A percentile compares a stretch with the other conserved stretches of the same genome.
These are phyloP conservation scores for Mylabris sibirica DNA, from an alignment of 2,888 invertebrate species.

Conservation along the genomic window DNA sequence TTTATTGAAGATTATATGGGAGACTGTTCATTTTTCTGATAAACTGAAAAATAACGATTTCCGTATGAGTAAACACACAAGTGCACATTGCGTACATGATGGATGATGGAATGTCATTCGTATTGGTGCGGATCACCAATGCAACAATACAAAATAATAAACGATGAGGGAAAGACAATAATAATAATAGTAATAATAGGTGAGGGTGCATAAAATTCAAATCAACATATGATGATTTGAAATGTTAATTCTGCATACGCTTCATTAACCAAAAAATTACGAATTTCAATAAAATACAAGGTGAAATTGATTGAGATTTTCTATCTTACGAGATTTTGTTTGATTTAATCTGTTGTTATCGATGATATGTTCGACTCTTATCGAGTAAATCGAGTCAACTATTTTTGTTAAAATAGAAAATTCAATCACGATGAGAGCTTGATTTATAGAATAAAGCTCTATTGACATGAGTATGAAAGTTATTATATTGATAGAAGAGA, in stretches of 20 bases:
- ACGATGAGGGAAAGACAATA: background rate
- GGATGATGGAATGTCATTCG: conserved; percentile 33
- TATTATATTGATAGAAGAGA: background rate
- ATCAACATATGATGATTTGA: conserved; percentile 24
- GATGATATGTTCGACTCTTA: background rate
- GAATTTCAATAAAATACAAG: conserved; percentile 36
- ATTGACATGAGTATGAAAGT: conserved; percentile 6
- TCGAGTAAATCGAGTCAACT: background rate
- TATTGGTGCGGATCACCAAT: conserved; percentile 35
- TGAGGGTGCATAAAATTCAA: conserved; percentile 38
- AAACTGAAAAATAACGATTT: conserved; percentile 45
- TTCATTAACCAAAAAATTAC: conserved; percentile 22
- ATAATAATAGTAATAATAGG: background rate
- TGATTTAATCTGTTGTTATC: background rate
- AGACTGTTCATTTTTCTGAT: conserved; percentile 4
- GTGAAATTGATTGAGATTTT: conserved; percentile 25
- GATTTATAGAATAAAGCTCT: conserved; percentile 4
- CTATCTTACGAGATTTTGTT: background rate
- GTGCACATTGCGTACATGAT: conserved; percentile 38
- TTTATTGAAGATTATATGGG: background rate
- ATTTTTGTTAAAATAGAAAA: conserved; percentile 6
- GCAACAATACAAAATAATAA: conserved; percentile 14
- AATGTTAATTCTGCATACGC: conserved; percentile 25
- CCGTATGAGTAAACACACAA: conserved; percentile 40
- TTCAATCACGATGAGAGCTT: background rate